Percentiles rank a stretch among this genome's conserved stretches.
Conservation (phyloP, 2,797 vertebrate genomes). For the Miichthys miiuy region DNA sequence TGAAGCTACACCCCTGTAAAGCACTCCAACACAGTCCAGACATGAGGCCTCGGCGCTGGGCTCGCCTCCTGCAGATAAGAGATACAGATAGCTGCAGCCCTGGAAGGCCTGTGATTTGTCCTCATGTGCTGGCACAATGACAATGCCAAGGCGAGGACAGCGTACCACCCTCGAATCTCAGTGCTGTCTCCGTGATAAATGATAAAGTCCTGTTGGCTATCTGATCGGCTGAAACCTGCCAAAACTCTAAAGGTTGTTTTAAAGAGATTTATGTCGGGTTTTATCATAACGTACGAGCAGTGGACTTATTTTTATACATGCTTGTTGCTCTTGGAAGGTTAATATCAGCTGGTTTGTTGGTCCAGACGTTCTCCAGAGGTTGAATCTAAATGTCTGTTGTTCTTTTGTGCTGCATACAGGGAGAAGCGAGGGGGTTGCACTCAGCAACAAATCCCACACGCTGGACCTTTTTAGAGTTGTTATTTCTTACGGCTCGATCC, state of each 20-base stretch:
- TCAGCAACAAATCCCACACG: too few species aligned
- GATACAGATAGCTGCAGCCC: slow-evolving; percentile 28
- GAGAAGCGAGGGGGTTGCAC: too few species aligned
- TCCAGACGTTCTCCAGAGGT: background rate
- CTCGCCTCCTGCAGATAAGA: slow-evolving; percentile 45
- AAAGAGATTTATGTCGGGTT: background rate
- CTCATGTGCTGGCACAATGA: slow-evolving; percentile 18
- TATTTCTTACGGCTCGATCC: too few species aligned
- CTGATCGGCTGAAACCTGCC: slow-evolving; percentile 23
- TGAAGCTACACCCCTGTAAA: slow-evolving; percentile 4
- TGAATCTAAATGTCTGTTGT: too few species aligned
- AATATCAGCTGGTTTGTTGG: background rate
- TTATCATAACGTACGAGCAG: background rate
- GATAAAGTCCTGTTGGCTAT: slow-evolving; percentile 22
- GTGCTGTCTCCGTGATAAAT: slow-evolving; percentile 40
- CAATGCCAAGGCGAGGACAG: background rate
- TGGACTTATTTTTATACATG: background rate
- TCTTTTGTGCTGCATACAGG: too few species aligned
- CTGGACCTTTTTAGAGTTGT: too few species aligned
- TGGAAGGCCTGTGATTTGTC: slow-evolving; percentile 54
- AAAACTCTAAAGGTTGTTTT: slow-evolving; percentile 6
- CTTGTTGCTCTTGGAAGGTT: background rate
- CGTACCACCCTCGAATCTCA: background rate
- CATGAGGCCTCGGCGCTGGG: slow-evolving; percentile 14
- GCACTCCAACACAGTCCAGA: background rate